Conservation (phyloP, 2,888 invertebrate species). For the Iphiclides podalirius region DNA sequence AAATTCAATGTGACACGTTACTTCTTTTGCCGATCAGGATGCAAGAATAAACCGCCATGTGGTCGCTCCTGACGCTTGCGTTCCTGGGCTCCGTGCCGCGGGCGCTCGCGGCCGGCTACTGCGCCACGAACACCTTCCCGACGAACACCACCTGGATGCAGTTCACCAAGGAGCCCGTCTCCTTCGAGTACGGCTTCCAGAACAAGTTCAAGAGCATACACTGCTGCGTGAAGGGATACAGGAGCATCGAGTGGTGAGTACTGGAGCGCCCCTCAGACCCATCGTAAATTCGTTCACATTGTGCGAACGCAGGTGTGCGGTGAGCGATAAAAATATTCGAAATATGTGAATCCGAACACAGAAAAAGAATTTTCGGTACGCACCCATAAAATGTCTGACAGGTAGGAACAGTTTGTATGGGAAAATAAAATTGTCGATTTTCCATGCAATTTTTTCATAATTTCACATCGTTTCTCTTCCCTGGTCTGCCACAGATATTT, state of each 20-base stretch:
- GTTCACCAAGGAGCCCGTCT: constrained; percentile 86
- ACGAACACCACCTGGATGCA: constrained; percentile 83
- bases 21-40: no score
- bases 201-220: constrained; percentile 87
- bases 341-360: no score
- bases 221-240: constrained; percentile 87
- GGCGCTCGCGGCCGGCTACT: constrained; percentile 70
- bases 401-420: no score
- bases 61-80: constrained; percentile 46
- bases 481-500: no score
- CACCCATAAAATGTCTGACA: no score
- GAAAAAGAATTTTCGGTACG: no score
- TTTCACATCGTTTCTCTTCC: no score
- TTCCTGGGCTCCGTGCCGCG: constrained; percentile 41
- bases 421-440: no score
- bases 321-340: constrained; percentile 55
- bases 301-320: constrained; percentile 85
- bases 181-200: constrained; percentile 84
- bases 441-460: no score
- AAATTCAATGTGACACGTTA: no score
- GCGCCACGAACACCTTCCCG: constrained; percentile 79
- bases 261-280: no score
- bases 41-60: constrained; percentile 48
- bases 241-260: constrained; percentile 89
- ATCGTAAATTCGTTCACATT: no score